Base-by-base conservation (phyloP, 1,140 invertebrate genomes). In the Maniola jurtina region DNA sequence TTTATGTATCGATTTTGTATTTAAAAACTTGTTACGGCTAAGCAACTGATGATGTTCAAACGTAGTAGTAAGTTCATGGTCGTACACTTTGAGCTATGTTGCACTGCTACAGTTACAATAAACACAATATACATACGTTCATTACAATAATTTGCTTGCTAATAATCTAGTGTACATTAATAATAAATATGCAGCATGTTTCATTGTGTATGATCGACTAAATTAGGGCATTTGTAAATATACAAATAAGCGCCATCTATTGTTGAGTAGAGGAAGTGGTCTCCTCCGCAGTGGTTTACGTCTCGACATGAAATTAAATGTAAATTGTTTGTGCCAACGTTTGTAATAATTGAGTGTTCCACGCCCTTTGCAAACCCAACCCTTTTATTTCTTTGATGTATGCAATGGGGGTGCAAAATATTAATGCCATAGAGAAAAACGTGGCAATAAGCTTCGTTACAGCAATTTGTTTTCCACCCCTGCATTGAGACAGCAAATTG, bases 31-130 rank as follows among this genome's bases (percentile, higher is more conserved):
- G 61, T 76, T 81, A 79, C 62, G 55, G 50, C 48, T 73, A 87
- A 77, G 79, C 81, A 89, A 90, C 88, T 90, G 88, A 89, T 87
- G 81, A 90, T 90, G 88, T 90, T 90, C 88, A 90, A 90, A 90
- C 68, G 66, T 88, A 89, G 80, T 68, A 25, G 55, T 88, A 89
- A 88, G 84, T 71, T 54, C 38, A 68, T 61, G 68, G 70, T 74
- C 68, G 64, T 70, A 73, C 73, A 66, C 78, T 66, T 72, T 81
- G 70, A 83, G 72, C 55, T 76, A 72, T 79, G 67, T 74, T 73
- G 70, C 61, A 68, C 57, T 71, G 67, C 36, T 69, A 55, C 33
- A 56, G 67, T 33, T 69, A 55, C 33, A 56, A 35, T 36, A 36
- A 35, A 35, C n/a, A 13, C 42, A n/a, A 45, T 34, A 55, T 55